These are phyloP conservation scores for Listronotus oregonensis DNA, from an alignment of 1,140 invertebrate species.

Conservation along the genomic window DNA sequence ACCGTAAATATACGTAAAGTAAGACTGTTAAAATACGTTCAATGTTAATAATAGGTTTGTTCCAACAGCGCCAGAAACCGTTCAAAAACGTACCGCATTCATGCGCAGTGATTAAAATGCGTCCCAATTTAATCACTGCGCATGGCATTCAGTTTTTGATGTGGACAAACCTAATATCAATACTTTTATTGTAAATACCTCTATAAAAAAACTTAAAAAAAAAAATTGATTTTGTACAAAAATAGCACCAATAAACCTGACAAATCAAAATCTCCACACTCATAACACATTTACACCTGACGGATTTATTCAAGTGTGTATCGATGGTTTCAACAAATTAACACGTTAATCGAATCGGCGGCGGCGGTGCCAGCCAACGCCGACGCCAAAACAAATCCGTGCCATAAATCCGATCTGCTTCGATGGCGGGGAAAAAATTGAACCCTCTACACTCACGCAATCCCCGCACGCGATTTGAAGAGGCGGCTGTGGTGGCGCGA, in stretches of 20 bases:
- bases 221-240: no score
- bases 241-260: constrained; percentile 15
- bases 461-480: constrained; percentile 30
- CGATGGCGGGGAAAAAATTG: constrained; percentile 39
- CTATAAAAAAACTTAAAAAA: no score
- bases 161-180: no score
- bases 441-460: constrained; percentile 41
- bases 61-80: no score
- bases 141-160: no score
- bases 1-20: no score
- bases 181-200: no score
- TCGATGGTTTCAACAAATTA: constrained; percentile 36
- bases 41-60: no score
- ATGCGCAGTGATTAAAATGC: no score
- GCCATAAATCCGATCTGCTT: constrained; percentile 35
- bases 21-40: no score
- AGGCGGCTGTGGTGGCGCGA: constrained; percentile 27
- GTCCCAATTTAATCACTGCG: no score
- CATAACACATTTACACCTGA: constrained; percentile 18
- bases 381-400: constrained; percentile 34
- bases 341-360: constrained; percentile 28
- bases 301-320: constrained; percentile 24
- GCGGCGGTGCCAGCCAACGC: constrained; percentile 14
- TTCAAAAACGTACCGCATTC: no score
- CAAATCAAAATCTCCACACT: constrained; percentile 9